These are phyloP conservation scores for Sphaerodactylus townsendi DNA, from an alignment of 2,113 vertebrate species.

Conservation along the genomic window DNA sequence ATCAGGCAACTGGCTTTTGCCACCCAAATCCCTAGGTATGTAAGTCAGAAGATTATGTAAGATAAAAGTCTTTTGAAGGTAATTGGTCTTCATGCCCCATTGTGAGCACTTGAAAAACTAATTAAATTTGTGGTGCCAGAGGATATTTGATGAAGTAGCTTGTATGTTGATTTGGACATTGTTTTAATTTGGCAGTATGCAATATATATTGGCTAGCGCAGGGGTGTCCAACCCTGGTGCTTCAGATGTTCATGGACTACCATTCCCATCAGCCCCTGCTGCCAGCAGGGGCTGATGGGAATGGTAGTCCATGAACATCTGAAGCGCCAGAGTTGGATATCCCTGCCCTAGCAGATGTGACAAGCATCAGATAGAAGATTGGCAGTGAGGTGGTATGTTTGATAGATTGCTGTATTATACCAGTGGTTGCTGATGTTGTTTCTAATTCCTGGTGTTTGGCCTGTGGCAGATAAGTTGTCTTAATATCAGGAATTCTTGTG, in stretches of 20 bases:
- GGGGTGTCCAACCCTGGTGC: too few relatives aligned
- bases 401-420: constrained; percentile 4
- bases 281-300: too few relatives aligned
- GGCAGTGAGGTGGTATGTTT: neutral
- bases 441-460: constrained; percentile 18
- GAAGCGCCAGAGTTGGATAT: too few relatives aligned
- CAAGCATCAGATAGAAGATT: neutral
- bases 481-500: constrained; percentile 20
- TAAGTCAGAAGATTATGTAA: neutral
- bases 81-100: neutral
- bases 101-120: neutral
- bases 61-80: constrained; percentile 19
- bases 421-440: neutral
- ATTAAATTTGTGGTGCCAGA: constrained; percentile 18
- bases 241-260: too few relatives aligned
- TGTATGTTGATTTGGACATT: neutral
- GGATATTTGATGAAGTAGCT: constrained; percentile 12
- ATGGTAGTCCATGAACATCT: too few relatives aligned
- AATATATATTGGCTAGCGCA: constrained; percentile 34
- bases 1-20: constrained; percentile 54
- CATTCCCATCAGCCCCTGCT: too few relatives aligned
- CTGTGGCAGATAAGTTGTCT: neutral
- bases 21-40: constrained; percentile 34
- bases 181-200: constrained; percentile 24
- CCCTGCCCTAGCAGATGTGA: too few relatives aligned